Conservation (phyloP, 1,140 invertebrate genomes). For the Lepeophtheirus salmonis region DNA sequence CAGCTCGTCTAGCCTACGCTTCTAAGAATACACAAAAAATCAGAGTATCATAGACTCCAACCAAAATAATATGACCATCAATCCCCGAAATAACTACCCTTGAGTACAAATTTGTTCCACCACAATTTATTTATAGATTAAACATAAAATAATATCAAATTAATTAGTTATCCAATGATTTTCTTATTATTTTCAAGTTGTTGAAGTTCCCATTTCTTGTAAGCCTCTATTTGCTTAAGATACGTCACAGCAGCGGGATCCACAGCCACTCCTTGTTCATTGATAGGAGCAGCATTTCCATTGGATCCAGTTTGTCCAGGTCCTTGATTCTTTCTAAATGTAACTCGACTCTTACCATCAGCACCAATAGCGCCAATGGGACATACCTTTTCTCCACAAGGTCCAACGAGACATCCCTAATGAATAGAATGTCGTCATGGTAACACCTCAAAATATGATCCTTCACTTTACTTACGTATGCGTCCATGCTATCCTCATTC, state of each 20-base stretch:
- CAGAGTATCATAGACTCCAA: no score
- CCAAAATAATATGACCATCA: no score
- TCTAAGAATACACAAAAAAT: no score
- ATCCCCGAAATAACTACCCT: no score
- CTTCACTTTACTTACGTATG: no score
- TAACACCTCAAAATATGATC: no score
- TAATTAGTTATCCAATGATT: constrained; percentile 2
- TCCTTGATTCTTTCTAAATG: constrained; percentile 10
- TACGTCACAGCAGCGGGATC: constrained; percentile 17
- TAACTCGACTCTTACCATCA: not conserved
- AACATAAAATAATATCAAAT: no score
- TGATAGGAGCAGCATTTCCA: constrained; percentile 7
- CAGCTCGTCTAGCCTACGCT: no score
- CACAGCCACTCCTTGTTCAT: constrained; percentile 5
- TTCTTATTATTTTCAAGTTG: constrained; percentile 9
- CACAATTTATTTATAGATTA: no score
- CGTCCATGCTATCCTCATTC: no score
- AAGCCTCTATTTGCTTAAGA: constrained; percentile 13
- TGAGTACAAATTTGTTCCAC: no score
- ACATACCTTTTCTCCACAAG: constrained; percentile 15
- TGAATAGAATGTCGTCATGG: not conserved
- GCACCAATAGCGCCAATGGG: constrained; percentile 12
- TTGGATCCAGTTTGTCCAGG: not conserved
- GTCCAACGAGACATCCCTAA: constrained; percentile 15
- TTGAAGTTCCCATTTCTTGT: constrained; percentile 10